Evolutionary conservation across 2,797 vertebrate genomes (phyloP).

Genomic region (Synanceia verrucosa): DNA sequence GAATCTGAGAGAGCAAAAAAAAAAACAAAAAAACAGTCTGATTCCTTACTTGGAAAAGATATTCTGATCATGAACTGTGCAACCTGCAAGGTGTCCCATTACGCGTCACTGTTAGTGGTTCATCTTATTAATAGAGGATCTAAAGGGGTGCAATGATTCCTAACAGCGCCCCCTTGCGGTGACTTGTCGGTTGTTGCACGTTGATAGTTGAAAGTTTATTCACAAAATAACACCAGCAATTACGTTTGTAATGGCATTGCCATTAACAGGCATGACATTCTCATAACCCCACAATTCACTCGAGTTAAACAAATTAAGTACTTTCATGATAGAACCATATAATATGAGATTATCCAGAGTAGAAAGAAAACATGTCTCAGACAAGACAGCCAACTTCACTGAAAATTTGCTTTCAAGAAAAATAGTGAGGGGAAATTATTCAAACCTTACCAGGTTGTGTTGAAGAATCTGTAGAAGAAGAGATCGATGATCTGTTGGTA

Average conservation of each 20-base stretch:
- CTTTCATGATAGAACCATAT: neutral
- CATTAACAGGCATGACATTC: neutral
- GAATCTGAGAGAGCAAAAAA: no score
- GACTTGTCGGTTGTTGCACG: neutral
- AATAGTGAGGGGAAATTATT: neutral
- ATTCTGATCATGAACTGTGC: neutral
- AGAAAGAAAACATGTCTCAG: neutral
- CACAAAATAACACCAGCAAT: neutral
- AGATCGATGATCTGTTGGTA: conserved; percentile 38
- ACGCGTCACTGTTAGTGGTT: neutral
- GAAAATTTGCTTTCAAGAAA: neutral
- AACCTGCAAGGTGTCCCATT: neutral
- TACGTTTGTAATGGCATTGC: no score
- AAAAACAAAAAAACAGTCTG: neutral
- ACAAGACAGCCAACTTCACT: neutral
- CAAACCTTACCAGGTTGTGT: conserved; percentile 58
- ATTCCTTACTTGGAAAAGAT: no score
- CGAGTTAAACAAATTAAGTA: neutral
- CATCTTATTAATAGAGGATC: conserved; percentile 46
- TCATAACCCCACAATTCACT: neutral
- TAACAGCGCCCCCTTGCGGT: conserved; percentile 56
- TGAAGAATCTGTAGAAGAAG: conserved; percentile 39
- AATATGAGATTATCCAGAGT: neutral
- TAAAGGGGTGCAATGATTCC: neutral
- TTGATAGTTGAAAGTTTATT: neutral